Base-by-base conservation (phyloP, 2,797 vertebrate genomes). In the Philypnodon macrostomus region DNA sequence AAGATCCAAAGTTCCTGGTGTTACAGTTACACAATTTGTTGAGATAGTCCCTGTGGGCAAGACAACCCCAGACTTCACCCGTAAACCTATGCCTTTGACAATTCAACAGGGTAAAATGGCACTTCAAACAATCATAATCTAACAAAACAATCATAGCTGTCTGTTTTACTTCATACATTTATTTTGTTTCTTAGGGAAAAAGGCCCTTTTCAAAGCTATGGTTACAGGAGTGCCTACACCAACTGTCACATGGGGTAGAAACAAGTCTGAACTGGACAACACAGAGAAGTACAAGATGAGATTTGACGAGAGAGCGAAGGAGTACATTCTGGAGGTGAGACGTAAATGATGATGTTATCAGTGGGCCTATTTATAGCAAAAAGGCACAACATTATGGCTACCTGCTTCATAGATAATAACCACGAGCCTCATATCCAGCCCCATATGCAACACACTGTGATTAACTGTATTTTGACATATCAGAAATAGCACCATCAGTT, bases 281-380 rank as follows among this genome's bases (percentile, higher is more conserved):
- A 63, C 81, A 48, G 74, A 68, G 47, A 93, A 86, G 77, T 97
- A 90, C 30, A 79, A 82, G 37, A 83, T 45, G 4, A 89, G 71
- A 67, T 91, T 86, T 26, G 72, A 84, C 30, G 61, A 79, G 0
- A 77, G 47, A 44, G 26, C 79, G 41, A 77, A 69, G 50, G 93
- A 95, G 63, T 84, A 91, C 16, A 31, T 89, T 55, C 80, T 98
- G 6, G 88, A 97, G 91, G 94, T 98, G 58, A 90, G 63, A 37
- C 42, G 5, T 23, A 18, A 12, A 33, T 13, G 34, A 51, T n/a
- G 12, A 1, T 17, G 7, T 0, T 2, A n/a, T n/a, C n/a, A 18
- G 3, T 31, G 16, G 2, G 15, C 21, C 21, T 23, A n/a, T n/a
- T n/a, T n/a, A n/a, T n/a, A n/a, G n/a, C n/a, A n/a, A n/a, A n/a